phyloP scores from a whole-genome alignment of 2,113 vertebrate species.

The Pandion haliaetus region DNA sequence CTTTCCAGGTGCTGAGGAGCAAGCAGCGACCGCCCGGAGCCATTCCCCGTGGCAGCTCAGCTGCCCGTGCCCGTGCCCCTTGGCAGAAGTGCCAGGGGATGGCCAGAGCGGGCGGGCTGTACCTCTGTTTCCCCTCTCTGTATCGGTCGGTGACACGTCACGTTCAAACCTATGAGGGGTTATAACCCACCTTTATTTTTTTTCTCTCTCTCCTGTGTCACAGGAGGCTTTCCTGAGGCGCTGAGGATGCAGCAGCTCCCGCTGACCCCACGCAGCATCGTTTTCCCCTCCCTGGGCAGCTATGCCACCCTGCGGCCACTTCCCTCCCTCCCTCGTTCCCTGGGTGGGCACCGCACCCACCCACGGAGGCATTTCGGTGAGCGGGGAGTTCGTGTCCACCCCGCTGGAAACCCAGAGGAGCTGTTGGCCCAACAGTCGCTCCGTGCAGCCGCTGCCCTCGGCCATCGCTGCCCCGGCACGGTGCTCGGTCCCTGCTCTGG shows the following conservation, averaged over 20 bases:
- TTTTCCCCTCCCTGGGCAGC: neutral
- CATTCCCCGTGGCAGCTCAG: fast-evolving
- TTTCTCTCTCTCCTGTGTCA: neutral
- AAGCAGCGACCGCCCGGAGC: fast-evolving
- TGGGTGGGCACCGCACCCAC: neutral
- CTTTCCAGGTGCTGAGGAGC: neutral
- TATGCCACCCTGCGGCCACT: neutral
- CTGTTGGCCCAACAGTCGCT: fast-evolving
- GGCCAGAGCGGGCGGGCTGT: fast-evolving
- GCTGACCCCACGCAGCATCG: fast-evolving
- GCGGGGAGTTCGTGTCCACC: fast-evolving
- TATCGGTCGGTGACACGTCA: fast-evolving
- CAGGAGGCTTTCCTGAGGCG: fast-evolving
- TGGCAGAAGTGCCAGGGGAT: neutral
- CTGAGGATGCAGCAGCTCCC: neutral
- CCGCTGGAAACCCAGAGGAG: neutral
- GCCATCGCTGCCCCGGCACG: neutral
- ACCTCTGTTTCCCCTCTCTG: neutral
- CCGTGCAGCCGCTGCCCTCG: fast-evolving
- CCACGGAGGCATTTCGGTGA: fast-evolving
- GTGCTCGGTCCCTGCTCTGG: fast-evolving
- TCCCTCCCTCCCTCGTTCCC: neutral
- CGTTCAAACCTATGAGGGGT: fast-evolving
- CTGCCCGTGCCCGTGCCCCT: neutral
- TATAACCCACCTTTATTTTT: neutral